Evolutionary conservation across 2,888 invertebrate species (phyloP), one percentile per base, ranked within the genome.

Genomic region (Epistrophe grossulariae): DNA sequence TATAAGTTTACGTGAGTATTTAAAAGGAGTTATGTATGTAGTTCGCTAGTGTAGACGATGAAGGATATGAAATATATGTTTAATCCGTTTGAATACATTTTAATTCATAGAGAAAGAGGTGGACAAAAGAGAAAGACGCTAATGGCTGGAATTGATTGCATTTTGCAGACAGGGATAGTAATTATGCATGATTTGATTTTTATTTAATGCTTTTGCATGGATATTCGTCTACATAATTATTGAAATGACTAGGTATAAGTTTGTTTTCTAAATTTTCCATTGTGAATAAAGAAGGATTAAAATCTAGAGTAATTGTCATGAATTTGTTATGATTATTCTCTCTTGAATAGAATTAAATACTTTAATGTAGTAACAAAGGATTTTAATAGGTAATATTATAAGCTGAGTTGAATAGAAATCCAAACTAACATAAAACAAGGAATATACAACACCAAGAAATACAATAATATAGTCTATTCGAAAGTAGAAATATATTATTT

Each of bases 71-170:
- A 48, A 66, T 66, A 48, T 35, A 66, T 15, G 17, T 48, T 66
- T 48, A 66, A 66, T 66, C 66, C 66, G n/a, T 17, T 68, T 68
- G 50, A 68, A 38, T 35, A 68, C 19, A 68, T 17, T 68, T 68
- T 68, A 68, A 68, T 68, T 31, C 48, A 66, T 28, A 45, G 2
- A 40, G 38, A 17, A 24, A 24, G 40, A 43, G 6, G 15, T 24
- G 40, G 15, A 43, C 19, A 48, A 13, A 48, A 7, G 11, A 48
- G n/a, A 52, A 24, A 50, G 31, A 68, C 68, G 48, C 70, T 81
- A 82, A 84, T 80, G 76, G 60, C 43, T 19, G 19, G 17, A 24
- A 62, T 78, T 71, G 73, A 74, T 82, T 85, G 74, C 68, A 81
- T 78, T 73, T 40, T 72, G 4, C 50, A 78, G 57, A 59, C 50